phyloP scores from a whole-genome alignment of 2,113 vertebrate genomes.

The Brachirus orientalis region DNA sequence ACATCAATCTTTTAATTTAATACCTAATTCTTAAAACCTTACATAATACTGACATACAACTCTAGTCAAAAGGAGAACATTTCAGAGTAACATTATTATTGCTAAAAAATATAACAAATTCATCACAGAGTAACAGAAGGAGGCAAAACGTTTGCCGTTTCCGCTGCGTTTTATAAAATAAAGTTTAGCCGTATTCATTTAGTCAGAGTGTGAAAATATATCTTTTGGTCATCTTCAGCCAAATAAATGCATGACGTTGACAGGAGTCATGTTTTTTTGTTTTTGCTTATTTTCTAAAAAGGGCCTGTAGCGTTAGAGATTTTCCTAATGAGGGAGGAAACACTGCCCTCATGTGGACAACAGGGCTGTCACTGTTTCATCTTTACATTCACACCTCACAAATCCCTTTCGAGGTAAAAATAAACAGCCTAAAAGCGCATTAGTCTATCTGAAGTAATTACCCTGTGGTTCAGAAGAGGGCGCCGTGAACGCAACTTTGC shows the following conservation, averaged over 20 bases:
- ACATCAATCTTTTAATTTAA: neutral
- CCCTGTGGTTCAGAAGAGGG: no score
- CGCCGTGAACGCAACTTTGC: no score
- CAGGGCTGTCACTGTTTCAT: neutral
- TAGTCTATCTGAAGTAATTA: no score
- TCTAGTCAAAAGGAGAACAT: neutral
- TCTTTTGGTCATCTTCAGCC: slow-evolving; percentile 26
- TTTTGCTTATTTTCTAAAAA: slow-evolving; percentile 12
- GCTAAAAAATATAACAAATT: slow-evolving; percentile 25
- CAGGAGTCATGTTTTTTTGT: no score
- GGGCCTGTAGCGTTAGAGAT: neutral
- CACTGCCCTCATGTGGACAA: slow-evolving; percentile 19
- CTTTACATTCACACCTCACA: no score
- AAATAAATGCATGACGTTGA: slow-evolving; percentile 5
- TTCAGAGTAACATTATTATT: slow-evolving; percentile 13
- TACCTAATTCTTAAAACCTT: slow-evolving; percentile 11
- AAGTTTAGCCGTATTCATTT: slow-evolving; percentile 1
- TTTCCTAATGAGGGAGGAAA: slow-evolving; percentile 14
- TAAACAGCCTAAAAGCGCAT: no score
- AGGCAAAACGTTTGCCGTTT: neutral
- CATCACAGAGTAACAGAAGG: slow-evolving; percentile 16
- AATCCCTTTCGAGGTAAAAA: no score
- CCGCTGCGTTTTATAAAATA: slow-evolving; percentile 15
- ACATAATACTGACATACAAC: slow-evolving; percentile 6
- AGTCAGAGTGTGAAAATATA: slow-evolving; percentile 24